phyloP scores from a whole-genome alignment of 2,113 vertebrate genomes.

The Macquaria australasica region DNA sequence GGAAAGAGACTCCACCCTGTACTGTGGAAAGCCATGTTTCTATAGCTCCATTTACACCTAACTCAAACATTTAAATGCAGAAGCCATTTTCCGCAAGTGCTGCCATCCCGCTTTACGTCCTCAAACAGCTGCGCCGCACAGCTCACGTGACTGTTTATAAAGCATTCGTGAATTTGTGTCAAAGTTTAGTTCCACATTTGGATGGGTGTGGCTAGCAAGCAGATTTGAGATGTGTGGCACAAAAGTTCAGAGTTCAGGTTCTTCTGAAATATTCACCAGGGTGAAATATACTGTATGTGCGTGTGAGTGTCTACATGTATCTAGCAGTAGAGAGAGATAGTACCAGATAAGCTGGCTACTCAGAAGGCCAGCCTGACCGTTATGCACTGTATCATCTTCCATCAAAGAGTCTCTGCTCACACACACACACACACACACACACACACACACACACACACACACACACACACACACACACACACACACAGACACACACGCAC shows the following conservation, averaged over 20 bases:
- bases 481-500: background rate
- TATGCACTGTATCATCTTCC: conserved; percentile 59
- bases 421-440: background rate
- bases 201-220: background rate
- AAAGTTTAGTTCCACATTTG: conserved; percentile 3
- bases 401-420: conserved; percentile 59
- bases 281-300: background rate
- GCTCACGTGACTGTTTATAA: conserved; percentile 23
- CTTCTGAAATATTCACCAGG: conserved; percentile 37
- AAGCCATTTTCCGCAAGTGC: conserved; percentile 15
- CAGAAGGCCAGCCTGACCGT: conserved; percentile 62
- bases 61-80: background rate
- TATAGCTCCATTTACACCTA: background rate
- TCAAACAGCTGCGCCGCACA: conserved; percentile 9
- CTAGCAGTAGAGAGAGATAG: conserved; percentile 25
- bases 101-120: conserved; percentile 12
- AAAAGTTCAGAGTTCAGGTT: background rate
- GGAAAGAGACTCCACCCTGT: conserved; percentile 8
- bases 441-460: background rate
- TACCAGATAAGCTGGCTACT: conserved; percentile 42
- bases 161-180: conserved; percentile 21
- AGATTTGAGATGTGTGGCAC: background rate
- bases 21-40: background rate
- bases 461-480: background rate
- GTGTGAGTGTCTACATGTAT: background rate